Evolutionary conservation across 2,797 vertebrate genomes (phyloP), one percentile per base, ranked within the genome.

Genomic region (Acanthiza pusilla): DNA sequence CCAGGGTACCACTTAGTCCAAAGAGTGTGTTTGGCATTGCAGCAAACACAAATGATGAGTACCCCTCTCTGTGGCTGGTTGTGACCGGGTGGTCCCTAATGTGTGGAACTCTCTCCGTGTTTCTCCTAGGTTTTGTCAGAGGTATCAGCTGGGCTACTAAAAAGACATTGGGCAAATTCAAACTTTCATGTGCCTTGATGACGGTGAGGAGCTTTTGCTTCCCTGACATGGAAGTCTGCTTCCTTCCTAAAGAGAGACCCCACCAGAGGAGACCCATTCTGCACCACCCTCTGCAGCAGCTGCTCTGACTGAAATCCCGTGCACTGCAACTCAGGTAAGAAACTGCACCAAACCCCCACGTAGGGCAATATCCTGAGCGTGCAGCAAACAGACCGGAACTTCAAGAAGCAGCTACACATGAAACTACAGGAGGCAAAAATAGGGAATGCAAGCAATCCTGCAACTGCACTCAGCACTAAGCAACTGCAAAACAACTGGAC

Each of bases 221-320:
- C 16, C 34, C 32, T 43, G 60, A 38, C 25, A 4, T 5, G 26
- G 32, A 66, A 66, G 14, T 23, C 23, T 50, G 14, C 34, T 66
- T 81, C 27, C 22, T 58, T 51, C 57, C 40, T 60, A 23, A 38
- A 9, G 18, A 50, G 43, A 40, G 14, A 70, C 7, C 17, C 63
- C 67, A 60, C 5, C 19, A 86, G 77, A 72, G 54, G 30, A 76
- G 29, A 50, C 25, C 45, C 34, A 7, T 48, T 85, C 42, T 1
- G 0, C 32, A 25, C 15, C 63, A 72, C 9, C 7, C 25, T 45
- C 25, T 36, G 42, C 21, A 13, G 26, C 11, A 48, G 26, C 45
- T 71, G 38, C 20, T 85, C 36, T 0, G 0, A 4, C 30, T 7
- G 19, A 75, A 93, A 68, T 25, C 7, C 62, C 1, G 0, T 3